Evolutionary conservation across 2,888 invertebrate species (phyloP).

Genomic region (Nomada fabriciana): DNA sequence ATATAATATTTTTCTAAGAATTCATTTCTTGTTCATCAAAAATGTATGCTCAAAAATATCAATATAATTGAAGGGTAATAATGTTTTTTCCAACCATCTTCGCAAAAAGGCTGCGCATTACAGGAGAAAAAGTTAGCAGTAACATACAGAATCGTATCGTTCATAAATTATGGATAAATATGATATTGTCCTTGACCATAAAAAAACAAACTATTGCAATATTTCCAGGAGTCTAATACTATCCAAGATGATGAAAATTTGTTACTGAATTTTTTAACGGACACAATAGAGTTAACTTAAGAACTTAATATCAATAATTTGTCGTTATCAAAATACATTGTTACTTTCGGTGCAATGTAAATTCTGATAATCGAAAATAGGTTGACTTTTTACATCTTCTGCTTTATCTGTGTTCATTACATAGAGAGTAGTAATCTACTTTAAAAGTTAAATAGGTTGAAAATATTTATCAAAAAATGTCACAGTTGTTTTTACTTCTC

Average conservation of each 20-base stretch:
- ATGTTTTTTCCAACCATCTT: constrained; percentile 52
- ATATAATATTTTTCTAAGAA: constrained; percentile 81
- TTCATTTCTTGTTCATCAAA: constrained; percentile 65
- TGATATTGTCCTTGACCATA: constrained; percentile 10
- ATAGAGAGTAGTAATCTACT: constrained; percentile 20
- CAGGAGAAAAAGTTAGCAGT: constrained; percentile 25
- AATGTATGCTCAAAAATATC: constrained; percentile 62
- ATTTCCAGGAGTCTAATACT: background rate
- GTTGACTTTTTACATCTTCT: background rate
- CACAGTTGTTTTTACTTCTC: constrained; percentile 11
- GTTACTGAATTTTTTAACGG: constrained; percentile 9
- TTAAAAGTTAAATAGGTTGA: background rate
- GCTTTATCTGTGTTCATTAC: constrained; percentile 1
- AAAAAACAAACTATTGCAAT: constrained; percentile 12
- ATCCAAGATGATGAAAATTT: background rate
- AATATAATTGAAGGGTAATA: constrained; percentile 45
- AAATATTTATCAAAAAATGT: constrained; percentile 17
- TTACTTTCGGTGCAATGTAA: background rate
- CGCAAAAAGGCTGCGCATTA: constrained; percentile 23
- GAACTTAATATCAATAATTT: constrained; percentile 8
- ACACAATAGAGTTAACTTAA: constrained; percentile 1
- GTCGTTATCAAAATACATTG: background rate
- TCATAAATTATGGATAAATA: constrained; percentile 32
- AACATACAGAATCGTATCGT: constrained; percentile 53
- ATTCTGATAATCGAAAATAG: constrained; percentile 12